Evolutionary conservation across 2,797 vertebrate species (phyloP), one percentile per base, ranked within the genome.

Genomic region (Pipistrellus pygmaeus): DNA sequence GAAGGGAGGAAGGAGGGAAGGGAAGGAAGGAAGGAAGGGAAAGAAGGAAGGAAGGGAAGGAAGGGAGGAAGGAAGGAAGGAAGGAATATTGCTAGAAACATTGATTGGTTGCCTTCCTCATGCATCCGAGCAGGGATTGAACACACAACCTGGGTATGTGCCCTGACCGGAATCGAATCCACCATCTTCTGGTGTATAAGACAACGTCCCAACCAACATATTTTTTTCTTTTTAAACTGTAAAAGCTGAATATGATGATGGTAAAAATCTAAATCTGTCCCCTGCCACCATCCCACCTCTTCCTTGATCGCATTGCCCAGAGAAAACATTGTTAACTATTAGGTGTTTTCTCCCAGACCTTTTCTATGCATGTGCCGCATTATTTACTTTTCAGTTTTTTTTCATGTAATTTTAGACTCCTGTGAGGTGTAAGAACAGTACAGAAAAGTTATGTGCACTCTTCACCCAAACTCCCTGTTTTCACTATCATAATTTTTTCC

Each of bases 301-400:
- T 87, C 18, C 12, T 51, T 2, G 0, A 2, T 44, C 7, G 62
- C 13, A 12, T 5, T 25, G 3, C 60, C 1, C 2, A 53, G 55
- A 66, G n/a, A 32, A 60, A 27, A 15, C 3, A 7, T 68, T 4
- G 13, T 62, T 35, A 53, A 17, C 32, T 35, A 0, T 2, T 12
- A 44, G 30, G 7, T 68, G 30, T 85, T 80, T 91, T 38, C 41
- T 89, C 69, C 25, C 12, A 35, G 73, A 30, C 44, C 44, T 53
- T 46, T 75, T 30, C 20, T 71, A 0, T 38, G 20, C 15, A 14
- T 3, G 0, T 46, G 41, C 14, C 2, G 2, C 1, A 14, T 75
- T 57, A 18, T 44, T 72, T 64, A 6, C n/a, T 27, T 57, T 48
- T 51, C 25, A 68, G 3, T 68, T 81, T 94, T 62, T 11, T 86